Evolutionary conservation across 2,113 vertebrate genomes (phyloP).

Genomic region (Pogona vitticeps): DNA sequence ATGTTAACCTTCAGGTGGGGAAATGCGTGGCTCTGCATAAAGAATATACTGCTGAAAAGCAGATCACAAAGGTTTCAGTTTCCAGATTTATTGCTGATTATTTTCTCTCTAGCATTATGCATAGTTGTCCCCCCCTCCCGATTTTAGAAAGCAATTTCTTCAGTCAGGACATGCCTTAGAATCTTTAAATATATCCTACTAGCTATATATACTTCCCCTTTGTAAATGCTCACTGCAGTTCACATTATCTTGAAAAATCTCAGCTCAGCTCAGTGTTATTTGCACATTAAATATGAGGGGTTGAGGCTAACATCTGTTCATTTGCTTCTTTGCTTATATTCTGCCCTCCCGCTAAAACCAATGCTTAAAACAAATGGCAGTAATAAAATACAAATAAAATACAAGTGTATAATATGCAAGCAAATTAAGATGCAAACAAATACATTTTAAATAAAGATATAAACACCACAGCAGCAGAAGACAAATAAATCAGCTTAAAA

Average conservation of each 20-base stretch:
- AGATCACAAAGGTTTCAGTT: background rate
- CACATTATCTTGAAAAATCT: background rate
- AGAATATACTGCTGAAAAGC: rapidly evolving
- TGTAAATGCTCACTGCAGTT: background rate
- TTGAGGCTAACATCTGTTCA: too few species aligned
- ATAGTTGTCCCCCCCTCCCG: background rate
- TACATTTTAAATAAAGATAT: too few species aligned
- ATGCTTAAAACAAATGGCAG: too few species aligned
- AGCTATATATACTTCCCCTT: background rate
- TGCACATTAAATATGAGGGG: background rate
- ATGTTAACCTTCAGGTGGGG: background rate
- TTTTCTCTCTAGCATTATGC: background rate
- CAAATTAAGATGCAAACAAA: too few species aligned
- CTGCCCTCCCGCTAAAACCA: too few species aligned
- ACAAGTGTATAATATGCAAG: too few species aligned
- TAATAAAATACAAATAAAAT: too few species aligned
- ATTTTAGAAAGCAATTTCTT: background rate
- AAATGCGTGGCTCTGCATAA: background rate
- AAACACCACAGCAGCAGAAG: too few species aligned
- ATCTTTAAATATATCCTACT: background rate
- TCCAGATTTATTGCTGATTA: background rate
- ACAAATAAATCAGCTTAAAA: too few species aligned
- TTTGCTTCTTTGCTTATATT: too few species aligned
- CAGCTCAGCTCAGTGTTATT: background rate
- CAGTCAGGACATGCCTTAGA: background rate